A percentile compares a stretch with the other conserved stretches of the same genome.
Conservation (phyloP, 2,113 vertebrate species). For the Muntiacus muntjak region DNA sequence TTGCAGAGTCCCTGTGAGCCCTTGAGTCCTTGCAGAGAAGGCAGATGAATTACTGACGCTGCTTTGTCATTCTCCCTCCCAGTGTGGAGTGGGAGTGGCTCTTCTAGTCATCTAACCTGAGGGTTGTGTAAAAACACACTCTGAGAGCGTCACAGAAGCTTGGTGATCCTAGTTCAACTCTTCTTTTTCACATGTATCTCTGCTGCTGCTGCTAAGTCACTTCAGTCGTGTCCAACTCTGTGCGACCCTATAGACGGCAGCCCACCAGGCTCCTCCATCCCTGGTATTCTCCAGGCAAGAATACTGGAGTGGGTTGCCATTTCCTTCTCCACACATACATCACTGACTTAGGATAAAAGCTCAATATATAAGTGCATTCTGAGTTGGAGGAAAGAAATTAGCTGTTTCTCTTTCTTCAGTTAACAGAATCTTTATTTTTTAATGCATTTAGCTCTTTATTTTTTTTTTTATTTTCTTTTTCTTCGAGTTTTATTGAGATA, state of each 20-base stretch:
- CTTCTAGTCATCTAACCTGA: not conserved
- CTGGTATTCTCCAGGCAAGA: too few species aligned
- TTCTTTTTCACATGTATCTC: not conserved
- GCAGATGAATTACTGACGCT: fast-evolving
- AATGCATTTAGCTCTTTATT: not conserved
- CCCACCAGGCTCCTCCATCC: too few species aligned
- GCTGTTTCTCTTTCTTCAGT: not conserved
- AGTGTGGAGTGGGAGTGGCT: fast-evolving
- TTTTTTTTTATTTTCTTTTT: not conserved
- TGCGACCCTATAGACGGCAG: too few species aligned
- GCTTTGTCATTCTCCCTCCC: not conserved
- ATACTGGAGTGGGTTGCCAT: too few species aligned
- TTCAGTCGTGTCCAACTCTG: too few species aligned
- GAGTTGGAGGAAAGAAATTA: not conserved
- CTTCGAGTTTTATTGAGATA: not conserved
- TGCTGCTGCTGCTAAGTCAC: not conserved
- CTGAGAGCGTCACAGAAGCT: not conserved
- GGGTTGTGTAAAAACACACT: not conserved
- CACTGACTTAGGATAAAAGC: not conserved
- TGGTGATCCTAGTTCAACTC: not conserved
- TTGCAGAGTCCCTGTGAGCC: too few species aligned
- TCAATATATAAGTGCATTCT: not conserved
- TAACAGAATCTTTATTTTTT: not conserved
- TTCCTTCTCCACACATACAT: not conserved
- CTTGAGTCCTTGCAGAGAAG: not conserved